Base-by-base conservation (phyloP, 2,113 vertebrate species). In the Brachypteracias leptosomus region DNA sequence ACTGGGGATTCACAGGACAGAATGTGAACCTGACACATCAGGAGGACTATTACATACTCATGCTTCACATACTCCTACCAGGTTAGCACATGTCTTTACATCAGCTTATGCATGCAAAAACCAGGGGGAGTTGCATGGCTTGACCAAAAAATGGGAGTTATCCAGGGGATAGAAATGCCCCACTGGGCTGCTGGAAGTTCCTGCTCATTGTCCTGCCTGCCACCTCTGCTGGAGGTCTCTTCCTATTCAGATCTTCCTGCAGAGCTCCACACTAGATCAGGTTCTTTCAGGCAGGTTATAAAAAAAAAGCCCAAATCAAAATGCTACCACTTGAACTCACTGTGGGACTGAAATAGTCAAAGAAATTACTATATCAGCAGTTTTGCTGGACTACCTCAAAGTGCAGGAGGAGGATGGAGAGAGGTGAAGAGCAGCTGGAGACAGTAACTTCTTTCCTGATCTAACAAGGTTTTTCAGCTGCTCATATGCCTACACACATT, bases 141-240 rank as follows among this genome's bases (percentile, higher is more conserved):
- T 47, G 57, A 62, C 10, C 9, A 15, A 80, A 93, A 44, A 5
- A 4, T 1, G 9, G 21, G 55, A 71, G 7, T 74, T 54, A 35
- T 6, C 10, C 10, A 20, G 51, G 8, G 44, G 10, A 4, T 11
- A 57, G 42, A 62, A 72, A 19, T 5, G 9, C 16, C 20, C 10
- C 5, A 0, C 16, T 73, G 38, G 54, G 58, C 14, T 42, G 25
- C 21, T 57, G 26, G 42, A 58, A 35, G 24, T 52, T 20, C 9
- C 33, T 0, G 2, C 28, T 26, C 1, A 0, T 11, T 78, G 33
- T 8, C 8, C 4, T 2, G 1, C 57, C 29, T 68, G 10, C n/a
- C 29, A 29, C 3, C 49, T 35, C 76, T 33, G 20, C 28, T n/a
- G 29, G n/a, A 28, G 11, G 9, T n/a, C 31, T 58, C 31, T 46